A percentile compares a stretch with the other conserved stretches of the same genome.
phyloP scores from a whole-genome alignment of 2,113 vertebrate species.

The Herpetotheres cachinnans region DNA sequence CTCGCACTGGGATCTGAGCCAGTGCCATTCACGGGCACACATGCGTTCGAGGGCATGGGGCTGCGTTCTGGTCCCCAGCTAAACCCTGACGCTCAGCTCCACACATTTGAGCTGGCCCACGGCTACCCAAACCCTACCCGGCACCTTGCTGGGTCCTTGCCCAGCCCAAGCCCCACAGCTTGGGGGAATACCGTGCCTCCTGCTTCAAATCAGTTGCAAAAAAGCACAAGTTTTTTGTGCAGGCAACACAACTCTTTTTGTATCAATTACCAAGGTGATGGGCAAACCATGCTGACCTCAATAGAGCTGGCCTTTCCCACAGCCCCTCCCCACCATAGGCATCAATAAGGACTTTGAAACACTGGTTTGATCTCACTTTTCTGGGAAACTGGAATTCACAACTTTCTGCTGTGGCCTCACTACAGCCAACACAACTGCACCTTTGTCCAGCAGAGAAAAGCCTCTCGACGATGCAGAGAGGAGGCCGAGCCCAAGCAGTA shows the following conservation, averaged over 20 bases:
- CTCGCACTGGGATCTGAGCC: neutral
- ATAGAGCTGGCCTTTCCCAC: neutral
- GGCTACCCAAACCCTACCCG: neutral
- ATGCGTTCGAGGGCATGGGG: no score
- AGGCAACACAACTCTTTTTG: neutral
- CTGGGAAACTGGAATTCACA: neutral
- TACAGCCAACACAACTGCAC: neutral
- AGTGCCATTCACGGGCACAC: fast-evolving
- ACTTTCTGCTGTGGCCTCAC: neutral
- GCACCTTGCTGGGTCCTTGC: neutral
- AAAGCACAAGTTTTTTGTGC: neutral
- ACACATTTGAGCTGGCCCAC: fast-evolving
- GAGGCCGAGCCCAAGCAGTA: neutral
- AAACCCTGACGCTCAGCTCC: neutral
- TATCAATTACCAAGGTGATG: neutral
- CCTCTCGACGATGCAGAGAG: neutral
- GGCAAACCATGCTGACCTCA: neutral
- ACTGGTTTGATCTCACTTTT: neutral
- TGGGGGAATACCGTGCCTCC: neutral
- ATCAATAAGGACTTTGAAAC: neutral
- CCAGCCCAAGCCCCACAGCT: neutral
- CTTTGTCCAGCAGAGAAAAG: slow-evolving; percentile 17
- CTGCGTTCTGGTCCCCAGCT: neutral
- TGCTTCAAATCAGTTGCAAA: neutral
- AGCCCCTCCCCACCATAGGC: neutral